These are phyloP conservation scores for Vombatus ursinus DNA, from an alignment of 2,113 vertebrate species.

Conservation along the genomic window DNA sequence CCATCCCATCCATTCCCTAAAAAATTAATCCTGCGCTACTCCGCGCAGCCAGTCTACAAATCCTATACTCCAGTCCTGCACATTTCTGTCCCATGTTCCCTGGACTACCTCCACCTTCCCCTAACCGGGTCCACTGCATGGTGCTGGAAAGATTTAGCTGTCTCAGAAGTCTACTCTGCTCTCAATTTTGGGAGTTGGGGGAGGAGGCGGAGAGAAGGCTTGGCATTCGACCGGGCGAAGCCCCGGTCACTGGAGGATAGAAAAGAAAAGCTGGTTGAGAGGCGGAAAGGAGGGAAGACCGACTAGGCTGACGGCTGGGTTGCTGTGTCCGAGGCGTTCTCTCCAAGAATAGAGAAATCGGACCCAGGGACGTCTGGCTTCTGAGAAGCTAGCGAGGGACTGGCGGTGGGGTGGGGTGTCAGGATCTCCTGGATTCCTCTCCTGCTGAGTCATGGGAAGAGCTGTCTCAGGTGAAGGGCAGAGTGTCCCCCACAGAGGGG, in stretches of 20 bases:
- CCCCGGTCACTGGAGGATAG: background rate
- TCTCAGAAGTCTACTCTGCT: background rate
- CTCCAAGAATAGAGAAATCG: background rate
- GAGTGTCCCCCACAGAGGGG: background rate
- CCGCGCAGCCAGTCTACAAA: background rate
- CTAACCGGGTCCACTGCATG: conserved; percentile 58
- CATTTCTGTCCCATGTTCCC: background rate
- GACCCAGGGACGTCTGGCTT: background rate
- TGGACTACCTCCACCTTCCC: conserved; percentile 29
- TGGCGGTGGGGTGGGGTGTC: background rate
- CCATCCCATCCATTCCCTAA: background rate
- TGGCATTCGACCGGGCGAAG: conserved; percentile 56
- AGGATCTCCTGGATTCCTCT: background rate
- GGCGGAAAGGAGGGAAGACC: background rate
- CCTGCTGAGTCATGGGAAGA: background rate
- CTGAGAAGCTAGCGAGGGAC: background rate
- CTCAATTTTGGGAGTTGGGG: background rate
- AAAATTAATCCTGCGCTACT: background rate
- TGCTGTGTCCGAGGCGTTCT: background rate
- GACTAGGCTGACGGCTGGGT: background rate
- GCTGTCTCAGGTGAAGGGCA: background rate
- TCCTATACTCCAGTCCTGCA: background rate
- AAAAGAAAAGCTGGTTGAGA: background rate
- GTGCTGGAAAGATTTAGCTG: background rate
- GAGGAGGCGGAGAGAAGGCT: background rate